Evolutionary conservation across 2,888 invertebrate species (phyloP).

Genomic region (Euclidia mi): DNA sequence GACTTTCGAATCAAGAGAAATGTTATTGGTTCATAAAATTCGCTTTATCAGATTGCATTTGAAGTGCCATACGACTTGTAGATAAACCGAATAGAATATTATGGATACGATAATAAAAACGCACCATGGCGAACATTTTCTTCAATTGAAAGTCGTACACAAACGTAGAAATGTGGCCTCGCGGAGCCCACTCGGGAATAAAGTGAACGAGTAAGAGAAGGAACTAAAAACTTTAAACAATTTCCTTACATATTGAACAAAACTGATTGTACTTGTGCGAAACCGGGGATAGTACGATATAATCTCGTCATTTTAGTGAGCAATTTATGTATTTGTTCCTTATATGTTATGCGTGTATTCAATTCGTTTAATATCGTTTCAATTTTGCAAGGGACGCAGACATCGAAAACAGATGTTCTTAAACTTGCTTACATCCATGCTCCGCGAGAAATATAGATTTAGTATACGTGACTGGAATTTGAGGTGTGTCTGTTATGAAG

Average conservation of each 20-base stretch:
- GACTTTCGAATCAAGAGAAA: too few species aligned
- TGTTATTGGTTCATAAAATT: too few species aligned
- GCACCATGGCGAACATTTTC: slow-evolving; percentile 13
- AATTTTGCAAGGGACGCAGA: slow-evolving; percentile 43
- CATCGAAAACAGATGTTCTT: slow-evolving; percentile 61
- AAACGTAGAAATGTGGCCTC: slow-evolving; percentile 10
- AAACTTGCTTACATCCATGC: slow-evolving; percentile 65
- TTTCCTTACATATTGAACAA: slow-evolving; percentile 23
- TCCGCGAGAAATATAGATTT: slow-evolving; percentile 63
- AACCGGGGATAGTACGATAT: slow-evolving; percentile 21
- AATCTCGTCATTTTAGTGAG: slow-evolving; percentile 13
- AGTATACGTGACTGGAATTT: slow-evolving; percentile 60
- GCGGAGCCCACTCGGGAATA: slow-evolving; percentile 21
- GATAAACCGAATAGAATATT: slow-evolving; percentile 11
- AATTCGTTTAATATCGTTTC: slow-evolving; percentile 44
- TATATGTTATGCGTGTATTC: slow-evolving; percentile 18
- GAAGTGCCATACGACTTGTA: not conserved
- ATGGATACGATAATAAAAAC: slow-evolving; percentile 14
- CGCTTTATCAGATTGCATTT: too few species aligned
- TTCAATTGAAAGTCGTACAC: slow-evolving; percentile 31
- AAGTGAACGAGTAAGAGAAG: slow-evolving; percentile 13
- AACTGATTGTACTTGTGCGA: slow-evolving; percentile 29
- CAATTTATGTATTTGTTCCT: slow-evolving; percentile 20
- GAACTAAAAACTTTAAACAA: slow-evolving; percentile 36
- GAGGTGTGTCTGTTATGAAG: slow-evolving; percentile 36